Evolutionary conservation across 2,888 invertebrate genomes (phyloP).

Genomic region (Andrena flavipes): DNA sequence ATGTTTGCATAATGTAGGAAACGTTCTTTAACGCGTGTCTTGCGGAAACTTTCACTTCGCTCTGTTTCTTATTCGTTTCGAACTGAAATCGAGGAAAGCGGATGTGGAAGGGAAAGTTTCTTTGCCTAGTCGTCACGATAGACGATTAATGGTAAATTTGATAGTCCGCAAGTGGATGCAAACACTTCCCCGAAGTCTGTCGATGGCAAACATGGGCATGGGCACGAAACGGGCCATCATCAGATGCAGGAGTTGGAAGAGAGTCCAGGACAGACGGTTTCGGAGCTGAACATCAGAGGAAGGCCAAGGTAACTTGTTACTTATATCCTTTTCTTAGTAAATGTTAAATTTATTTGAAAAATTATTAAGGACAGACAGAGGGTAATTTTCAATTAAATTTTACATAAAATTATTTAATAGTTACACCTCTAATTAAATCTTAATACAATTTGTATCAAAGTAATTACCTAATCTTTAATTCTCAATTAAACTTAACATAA

Average conservation of each 20-base stretch:
- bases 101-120: not conserved
- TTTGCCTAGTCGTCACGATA: not conserved
- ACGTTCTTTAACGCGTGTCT: not conserved
- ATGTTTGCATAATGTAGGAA: conserved; percentile 9
- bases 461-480: too few species aligned
- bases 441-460: too few species aligned
- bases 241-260: conserved; percentile 71
- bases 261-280: conserved; percentile 65
- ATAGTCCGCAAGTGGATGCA: conserved; percentile 78
- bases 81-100: not conserved
- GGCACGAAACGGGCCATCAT: conserved; percentile 65
- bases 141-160: conserved; percentile 43
- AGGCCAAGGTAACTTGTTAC: conserved; percentile 73
- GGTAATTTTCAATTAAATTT: too few species aligned
- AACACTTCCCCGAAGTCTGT: conserved; percentile 70
- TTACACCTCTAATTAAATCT: too few species aligned
- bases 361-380: too few species aligned
- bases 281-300: conserved; percentile 71
- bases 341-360: not conserved
- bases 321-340: not conserved
- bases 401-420: too few species aligned
- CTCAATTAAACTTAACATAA: too few species aligned
- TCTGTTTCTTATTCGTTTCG: not conserved
- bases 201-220: conserved; percentile 71
- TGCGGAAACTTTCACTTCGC: conserved; percentile 16